Evolutionary conservation across 2,888 invertebrate species (phyloP), one percentile per base, ranked within the genome.

Genomic region (Tetramorium bicarinatum): DNA sequence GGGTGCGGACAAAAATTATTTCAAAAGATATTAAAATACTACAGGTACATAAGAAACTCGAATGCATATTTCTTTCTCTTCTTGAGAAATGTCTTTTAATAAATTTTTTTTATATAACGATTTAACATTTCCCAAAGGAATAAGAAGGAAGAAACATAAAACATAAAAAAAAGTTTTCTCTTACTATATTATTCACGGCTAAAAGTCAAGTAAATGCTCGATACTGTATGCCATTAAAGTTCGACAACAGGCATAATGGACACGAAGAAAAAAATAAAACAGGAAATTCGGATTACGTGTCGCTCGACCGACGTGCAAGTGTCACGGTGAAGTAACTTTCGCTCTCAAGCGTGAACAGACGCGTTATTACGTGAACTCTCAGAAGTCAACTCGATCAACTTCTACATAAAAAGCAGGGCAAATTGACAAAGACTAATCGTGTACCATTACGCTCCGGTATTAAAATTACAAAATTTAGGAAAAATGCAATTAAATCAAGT

Each of bases 291-390:
- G 38, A 71, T 71, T 54, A 71, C 54, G 52, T 54, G 59, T 34
- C 38, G 56, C 38, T 38, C 41, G 38, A 21, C 18, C 29, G 71
- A 18, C 54, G 29, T 29, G 47, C 67, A 69, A 69, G 49, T 54
- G 71, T 71, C 71, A 41, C 21, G 71, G 54, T 54, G 38, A 38
- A 61, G 44, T 59, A 44, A 61, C n/a, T 74, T 74, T 59, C 44
- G 59, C n/a, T 74, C n/a, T 74, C 44, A 59, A 74, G 44, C 41
- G 59, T 72, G 38, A 59, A 74, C 41, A 25, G 4, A 21, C 41
- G 72, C 54, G 15, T 29, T 54, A 38, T 71, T 38, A 25, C 29
- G 13, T 15, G 13, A 41, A n/a, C 25, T 29, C 41, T 44, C 7
- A 25, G 44, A 64, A 18, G 21, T 21, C 41, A 29, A 44, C 29